Conservation (phyloP, 92 coral and sea anemone genomes). For the Plumapathes pennacea region DNA sequence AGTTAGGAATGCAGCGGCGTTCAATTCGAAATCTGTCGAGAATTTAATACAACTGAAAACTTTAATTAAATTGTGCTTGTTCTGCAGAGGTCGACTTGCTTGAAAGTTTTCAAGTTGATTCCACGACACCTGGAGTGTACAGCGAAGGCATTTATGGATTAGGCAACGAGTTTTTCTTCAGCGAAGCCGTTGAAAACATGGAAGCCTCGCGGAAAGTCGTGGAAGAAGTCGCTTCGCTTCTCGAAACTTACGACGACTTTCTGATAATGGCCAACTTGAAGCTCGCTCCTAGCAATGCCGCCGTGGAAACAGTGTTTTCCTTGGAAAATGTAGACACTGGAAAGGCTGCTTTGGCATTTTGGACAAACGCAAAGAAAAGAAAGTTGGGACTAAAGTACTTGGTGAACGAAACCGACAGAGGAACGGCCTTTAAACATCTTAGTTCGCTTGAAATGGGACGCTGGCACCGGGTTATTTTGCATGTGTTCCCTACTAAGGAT, state of each 20-base stretch:
- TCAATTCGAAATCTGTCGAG: no score
- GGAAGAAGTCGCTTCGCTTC: constrained; percentile 7
- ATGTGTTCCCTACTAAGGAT: not conserved
- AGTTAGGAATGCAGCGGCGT: no score
- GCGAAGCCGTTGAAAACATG: constrained; percentile 1
- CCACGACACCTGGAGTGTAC: constrained; percentile 4
- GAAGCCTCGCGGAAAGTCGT: constrained; percentile 5
- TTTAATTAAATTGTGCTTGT: no score
- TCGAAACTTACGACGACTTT: constrained; percentile 7
- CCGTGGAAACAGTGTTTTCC: constrained; percentile 8
- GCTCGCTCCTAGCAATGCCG: not conserved
- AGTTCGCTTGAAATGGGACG: not conserved
- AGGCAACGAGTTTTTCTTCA: constrained; percentile 6
- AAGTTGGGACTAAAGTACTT: constrained; percentile 5
- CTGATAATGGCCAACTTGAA: constrained; percentile 1
- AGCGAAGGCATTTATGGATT: constrained; percentile 2
- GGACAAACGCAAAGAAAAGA: constrained; percentile 9
- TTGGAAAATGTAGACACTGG: constrained; percentile 9
- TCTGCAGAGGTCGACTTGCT: constrained; percentile 7
- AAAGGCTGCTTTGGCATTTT: constrained; percentile 5
- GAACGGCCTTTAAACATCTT: constrained; percentile 7
- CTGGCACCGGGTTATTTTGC: constrained; percentile 2
- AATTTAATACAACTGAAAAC: no score
- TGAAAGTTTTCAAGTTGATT: constrained; percentile 9
- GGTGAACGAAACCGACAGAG: not conserved